phyloP scores from a whole-genome alignment of 2,888 invertebrate genomes.

The Diaphora mendica region DNA sequence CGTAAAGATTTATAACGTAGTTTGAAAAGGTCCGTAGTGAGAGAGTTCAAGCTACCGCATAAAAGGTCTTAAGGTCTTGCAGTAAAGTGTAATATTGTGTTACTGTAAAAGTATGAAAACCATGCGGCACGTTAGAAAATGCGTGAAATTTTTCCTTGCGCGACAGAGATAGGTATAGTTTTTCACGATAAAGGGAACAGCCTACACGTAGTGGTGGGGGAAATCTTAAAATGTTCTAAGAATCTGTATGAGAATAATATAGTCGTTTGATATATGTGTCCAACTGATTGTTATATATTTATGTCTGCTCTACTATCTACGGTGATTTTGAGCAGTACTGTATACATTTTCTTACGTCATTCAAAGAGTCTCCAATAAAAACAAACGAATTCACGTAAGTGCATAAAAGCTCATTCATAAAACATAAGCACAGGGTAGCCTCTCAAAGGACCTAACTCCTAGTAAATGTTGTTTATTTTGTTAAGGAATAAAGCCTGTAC shows the following conservation, averaged over 20 bases:
- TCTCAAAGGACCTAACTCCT: conserved; percentile 84
- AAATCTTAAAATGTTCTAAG: conserved; percentile 81
- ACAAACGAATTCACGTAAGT: conserved; percentile 62
- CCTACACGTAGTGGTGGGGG: conserved; percentile 82
- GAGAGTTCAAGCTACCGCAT: conserved; percentile 33
- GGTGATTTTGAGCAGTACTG: neutral
- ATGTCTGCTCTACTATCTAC: conserved; percentile 13
- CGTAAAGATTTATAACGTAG: conserved; percentile 30
- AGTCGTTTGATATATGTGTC: conserved; percentile 44
- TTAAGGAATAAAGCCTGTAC: conserved; percentile 83
- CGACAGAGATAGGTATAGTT: conserved; percentile 80
- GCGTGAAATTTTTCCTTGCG: conserved; percentile 78
- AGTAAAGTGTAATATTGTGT: conserved; percentile 52
- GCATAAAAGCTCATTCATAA: conserved; percentile 83
- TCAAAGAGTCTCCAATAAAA: conserved; percentile 37
- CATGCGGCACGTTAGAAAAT: conserved; percentile 69
- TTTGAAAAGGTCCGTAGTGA: conserved; percentile 53
- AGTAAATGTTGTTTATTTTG: conserved; percentile 86
- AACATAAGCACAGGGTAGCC: conserved; percentile 75
- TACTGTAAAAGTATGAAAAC: conserved; percentile 60
- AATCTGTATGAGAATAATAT: conserved; percentile 63
- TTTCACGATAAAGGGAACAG: conserved; percentile 82
- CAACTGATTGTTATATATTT: conserved; percentile 37
- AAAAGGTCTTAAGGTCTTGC: conserved; percentile 35
- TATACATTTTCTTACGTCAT: conserved; percentile 18